Conservation (phyloP, 1,140 invertebrate species). For the Orussus abietinus region DNA sequence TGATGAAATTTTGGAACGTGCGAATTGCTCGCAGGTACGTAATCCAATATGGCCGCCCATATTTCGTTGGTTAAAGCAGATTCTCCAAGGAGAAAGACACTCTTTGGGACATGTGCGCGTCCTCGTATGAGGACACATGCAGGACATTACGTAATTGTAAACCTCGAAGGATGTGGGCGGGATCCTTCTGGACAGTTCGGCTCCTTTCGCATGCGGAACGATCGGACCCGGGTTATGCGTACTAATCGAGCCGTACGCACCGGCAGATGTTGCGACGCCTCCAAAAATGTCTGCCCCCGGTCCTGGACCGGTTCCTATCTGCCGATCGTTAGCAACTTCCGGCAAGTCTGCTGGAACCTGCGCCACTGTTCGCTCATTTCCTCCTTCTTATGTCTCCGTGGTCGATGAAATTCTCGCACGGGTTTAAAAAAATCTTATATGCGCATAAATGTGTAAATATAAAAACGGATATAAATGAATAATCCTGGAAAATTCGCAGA, state of each 20-base stretch:
- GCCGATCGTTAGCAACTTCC: slow-evolving; percentile 24
- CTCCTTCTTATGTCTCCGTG: too few species aligned
- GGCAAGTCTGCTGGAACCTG: slow-evolving; percentile 3
- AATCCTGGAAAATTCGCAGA: too few species aligned
- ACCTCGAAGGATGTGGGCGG: slow-evolving; percentile 41
- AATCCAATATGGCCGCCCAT: too few species aligned
- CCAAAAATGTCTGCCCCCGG: not conserved
- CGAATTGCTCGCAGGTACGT: too few species aligned
- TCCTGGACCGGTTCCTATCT: slow-evolving; percentile 18
- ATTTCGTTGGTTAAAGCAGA: too few species aligned
- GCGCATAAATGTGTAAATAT: too few species aligned
- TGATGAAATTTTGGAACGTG: too few species aligned
- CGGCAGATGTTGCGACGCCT: slow-evolving; percentile 34
- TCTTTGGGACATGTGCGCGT: slow-evolving; percentile 25
- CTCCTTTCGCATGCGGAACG: slow-evolving; percentile 4
- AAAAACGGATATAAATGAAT: too few species aligned
- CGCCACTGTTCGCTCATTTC: too few species aligned
- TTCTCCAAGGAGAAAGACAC: too few species aligned
- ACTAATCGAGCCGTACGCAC: slow-evolving; percentile 32
- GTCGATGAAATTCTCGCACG: too few species aligned
- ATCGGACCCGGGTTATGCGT: not conserved
- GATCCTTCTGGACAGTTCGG: slow-evolving; percentile 14
- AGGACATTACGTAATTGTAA: slow-evolving; percentile 38
- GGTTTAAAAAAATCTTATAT: too few species aligned
- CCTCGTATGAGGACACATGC: slow-evolving; percentile 27